phyloP scores from a whole-genome alignment of 2,113 vertebrate genomes.

The Globicephala melas region DNA sequence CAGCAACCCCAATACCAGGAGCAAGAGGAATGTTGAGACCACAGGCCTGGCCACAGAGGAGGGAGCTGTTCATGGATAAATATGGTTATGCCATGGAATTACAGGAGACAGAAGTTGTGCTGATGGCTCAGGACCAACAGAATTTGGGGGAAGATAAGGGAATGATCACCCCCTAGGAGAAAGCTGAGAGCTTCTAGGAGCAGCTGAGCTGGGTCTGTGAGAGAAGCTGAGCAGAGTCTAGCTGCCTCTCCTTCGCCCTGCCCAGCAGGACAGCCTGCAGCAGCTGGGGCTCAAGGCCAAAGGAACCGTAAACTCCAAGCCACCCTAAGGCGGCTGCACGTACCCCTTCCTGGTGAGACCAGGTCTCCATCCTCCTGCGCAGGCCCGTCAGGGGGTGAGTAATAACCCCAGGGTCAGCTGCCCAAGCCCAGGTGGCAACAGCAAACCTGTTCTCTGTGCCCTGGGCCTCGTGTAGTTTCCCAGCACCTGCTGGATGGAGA shows the following conservation, averaged over 20 bases:
- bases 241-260: background rate
- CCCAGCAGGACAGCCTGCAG: background rate
- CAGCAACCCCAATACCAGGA: background rate
- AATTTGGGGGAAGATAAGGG: background rate
- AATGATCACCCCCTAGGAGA: background rate
- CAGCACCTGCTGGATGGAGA: background rate
- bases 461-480: background rate
- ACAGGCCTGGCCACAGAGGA: background rate
- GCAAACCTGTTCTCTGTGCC: background rate
- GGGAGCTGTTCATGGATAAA: background rate
- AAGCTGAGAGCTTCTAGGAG: background rate
- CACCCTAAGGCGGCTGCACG: no score
- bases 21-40: background rate
- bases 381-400: background rate
- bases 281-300: background rate
- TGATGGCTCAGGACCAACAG: background rate
- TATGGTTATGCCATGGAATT: background rate
- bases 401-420: background rate
- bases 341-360: background rate
- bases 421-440: background rate
- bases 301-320: background rate
- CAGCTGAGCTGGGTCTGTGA: background rate
- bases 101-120: background rate
- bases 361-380: background rate
- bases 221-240: background rate